Percentiles rank a stretch among this genome's conserved stretches.
These are phyloP conservation scores for Sebastolobus altivelis DNA, from an alignment of 2,797 vertebrate species.

Conservation along the genomic window DNA sequence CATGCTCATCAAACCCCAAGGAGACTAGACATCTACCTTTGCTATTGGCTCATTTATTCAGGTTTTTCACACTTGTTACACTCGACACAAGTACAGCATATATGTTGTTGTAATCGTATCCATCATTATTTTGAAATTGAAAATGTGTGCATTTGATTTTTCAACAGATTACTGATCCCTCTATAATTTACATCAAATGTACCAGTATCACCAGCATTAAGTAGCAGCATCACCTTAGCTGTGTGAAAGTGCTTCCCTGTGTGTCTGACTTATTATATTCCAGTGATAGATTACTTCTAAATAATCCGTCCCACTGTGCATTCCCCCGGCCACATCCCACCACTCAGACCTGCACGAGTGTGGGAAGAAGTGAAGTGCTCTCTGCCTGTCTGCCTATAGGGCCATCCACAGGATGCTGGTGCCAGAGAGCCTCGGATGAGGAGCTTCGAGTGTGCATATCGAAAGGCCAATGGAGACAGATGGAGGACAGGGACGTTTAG, in stretches of 20 bases:
- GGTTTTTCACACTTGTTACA: not conserved
- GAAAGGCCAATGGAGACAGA: constrained; percentile 73
- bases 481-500: constrained; percentile 65
- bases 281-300: constrained; percentile 63
- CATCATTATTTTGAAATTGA: not conserved
- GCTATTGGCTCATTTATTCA: not conserved
- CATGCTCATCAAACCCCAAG: not conserved
- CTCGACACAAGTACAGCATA: not conserved
- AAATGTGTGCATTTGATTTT: not conserved
- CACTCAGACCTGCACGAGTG: constrained; percentile 58
- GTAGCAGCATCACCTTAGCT: not conserved
- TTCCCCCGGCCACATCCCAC: constrained; percentile 43
- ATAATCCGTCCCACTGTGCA: constrained; percentile 46
- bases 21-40: not conserved
- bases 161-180: not conserved
- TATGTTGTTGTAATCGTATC: not conserved
- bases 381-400: constrained; percentile 62
- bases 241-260: constrained; percentile 42
- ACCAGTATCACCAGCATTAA: not conserved
- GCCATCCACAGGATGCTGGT: constrained; percentile 49
- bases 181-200: not conserved
- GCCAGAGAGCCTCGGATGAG: constrained; percentile 61
- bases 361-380: constrained; percentile 65
- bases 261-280: constrained; percentile 56
- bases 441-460: constrained; percentile 63